These are phyloP conservation scores for Lucilia cuprina DNA, from an alignment of 1,140 invertebrate genomes.

Conservation along the genomic window DNA sequence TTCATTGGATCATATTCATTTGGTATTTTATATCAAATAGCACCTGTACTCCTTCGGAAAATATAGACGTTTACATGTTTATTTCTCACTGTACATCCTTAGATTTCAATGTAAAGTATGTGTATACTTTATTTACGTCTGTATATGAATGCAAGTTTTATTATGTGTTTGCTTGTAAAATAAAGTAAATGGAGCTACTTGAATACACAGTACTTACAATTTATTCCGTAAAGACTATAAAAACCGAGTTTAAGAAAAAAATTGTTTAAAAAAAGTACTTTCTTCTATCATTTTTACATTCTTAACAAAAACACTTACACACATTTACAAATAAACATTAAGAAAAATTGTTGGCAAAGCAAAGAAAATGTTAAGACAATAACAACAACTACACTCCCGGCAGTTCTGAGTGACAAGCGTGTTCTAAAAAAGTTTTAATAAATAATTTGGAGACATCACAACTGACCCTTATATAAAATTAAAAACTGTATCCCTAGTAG, in stretches of 20 bases:
- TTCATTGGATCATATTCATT: no score
- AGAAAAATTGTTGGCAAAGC: neutral
- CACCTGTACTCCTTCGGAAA: no score
- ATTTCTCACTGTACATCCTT: neutral
- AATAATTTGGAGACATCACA: no score
- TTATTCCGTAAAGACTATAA: neutral
- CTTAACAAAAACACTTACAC: neutral
- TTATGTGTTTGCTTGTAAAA: neutral
- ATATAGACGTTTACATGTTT: neutral
- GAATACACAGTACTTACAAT: slow-evolving; percentile 26
- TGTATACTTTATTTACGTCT: neutral
- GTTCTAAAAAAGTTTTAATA: no score
- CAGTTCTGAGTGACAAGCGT: no score
- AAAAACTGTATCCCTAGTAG: no score
- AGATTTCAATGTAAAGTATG: neutral
- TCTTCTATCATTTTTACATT: slow-evolving; percentile 15
- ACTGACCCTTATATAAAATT: no score
- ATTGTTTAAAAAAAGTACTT: neutral
- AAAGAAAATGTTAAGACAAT: neutral
- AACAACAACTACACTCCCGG: neutral
- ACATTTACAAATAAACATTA: neutral
- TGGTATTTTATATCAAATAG: no score
- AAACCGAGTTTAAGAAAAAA: neutral
- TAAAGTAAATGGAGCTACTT: slow-evolving; percentile 30
- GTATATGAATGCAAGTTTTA: neutral